Evolutionary conservation across 2,113 vertebrate species (phyloP).

Genomic region (Fulica atra): DNA sequence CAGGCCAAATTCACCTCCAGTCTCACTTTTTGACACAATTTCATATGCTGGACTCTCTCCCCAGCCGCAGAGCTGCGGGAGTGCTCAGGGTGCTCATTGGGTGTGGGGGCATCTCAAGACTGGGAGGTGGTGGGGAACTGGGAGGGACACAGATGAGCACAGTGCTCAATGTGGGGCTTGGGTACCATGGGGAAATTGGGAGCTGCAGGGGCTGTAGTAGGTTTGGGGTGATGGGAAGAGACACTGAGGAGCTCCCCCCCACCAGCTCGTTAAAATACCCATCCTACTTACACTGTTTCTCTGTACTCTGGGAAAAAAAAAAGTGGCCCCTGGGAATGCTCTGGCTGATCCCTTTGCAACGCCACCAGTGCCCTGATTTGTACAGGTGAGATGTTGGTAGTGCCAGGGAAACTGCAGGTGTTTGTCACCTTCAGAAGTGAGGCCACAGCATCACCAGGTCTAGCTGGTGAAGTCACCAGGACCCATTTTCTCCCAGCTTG

Average conservation of each 20-base stretch:
- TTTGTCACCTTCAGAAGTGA: background rate
- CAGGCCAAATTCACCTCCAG: background rate
- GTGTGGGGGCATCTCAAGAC: background rate
- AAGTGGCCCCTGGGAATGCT: rapidly evolving
- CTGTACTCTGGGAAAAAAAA: background rate
- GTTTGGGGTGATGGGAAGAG: background rate
- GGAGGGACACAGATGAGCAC: rapidly evolving
- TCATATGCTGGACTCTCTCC: rapidly evolving
- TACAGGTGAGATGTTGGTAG: rapidly evolving
- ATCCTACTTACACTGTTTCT: background rate
- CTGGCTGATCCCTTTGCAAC: rapidly evolving
- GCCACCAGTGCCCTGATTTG: rapidly evolving
- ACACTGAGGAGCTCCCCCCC: background rate
- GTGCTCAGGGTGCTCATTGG: background rate
- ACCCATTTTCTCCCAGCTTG: rapidly evolving
- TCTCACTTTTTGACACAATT: rapidly evolving
- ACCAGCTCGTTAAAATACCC: rapidly evolving
- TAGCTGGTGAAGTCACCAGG: rapidly evolving
- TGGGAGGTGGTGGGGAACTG: background rate
- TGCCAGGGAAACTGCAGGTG: rapidly evolving
- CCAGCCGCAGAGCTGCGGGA: background rate
- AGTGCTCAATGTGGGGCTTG: rapidly evolving
- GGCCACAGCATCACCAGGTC: background rate
- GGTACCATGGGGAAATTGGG: rapidly evolving
- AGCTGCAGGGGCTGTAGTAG: background rate